Conservation (phyloP, 2,888 invertebrate species). For the Keiferia lycopersicella region DNA sequence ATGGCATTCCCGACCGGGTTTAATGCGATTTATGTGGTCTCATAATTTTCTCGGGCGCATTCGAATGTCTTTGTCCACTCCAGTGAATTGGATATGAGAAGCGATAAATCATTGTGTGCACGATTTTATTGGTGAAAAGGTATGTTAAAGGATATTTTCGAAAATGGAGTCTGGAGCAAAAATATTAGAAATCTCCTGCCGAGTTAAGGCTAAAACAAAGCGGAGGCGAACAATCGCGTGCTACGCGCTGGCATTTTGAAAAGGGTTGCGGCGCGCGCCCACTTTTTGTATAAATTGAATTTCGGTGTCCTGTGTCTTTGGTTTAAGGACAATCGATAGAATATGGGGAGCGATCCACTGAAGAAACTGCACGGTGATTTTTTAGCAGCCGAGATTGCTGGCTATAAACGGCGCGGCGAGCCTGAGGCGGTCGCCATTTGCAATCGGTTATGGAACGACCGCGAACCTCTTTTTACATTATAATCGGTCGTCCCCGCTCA, state of each 20-base stretch:
- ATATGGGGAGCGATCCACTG: slow-evolving; percentile 54
- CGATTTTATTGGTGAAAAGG: background rate
- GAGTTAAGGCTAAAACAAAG: slow-evolving; percentile 6
- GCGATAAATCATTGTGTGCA: slow-evolving; percentile 13
- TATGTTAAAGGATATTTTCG: background rate
- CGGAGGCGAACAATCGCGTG: slow-evolving; percentile 43
- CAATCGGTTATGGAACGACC: slow-evolving; percentile 79
- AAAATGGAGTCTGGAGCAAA: background rate
- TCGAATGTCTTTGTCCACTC: slow-evolving; percentile 24
- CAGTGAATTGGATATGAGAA: slow-evolving; percentile 13
- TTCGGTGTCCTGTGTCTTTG: slow-evolving; percentile 53
- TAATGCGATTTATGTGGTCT: slow-evolving; percentile 44
- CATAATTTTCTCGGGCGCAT: slow-evolving; percentile 41
- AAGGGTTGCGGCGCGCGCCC: slow-evolving; percentile 43
- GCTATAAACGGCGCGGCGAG: slow-evolving; percentile 73
- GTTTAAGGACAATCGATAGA: slow-evolving; percentile 54
- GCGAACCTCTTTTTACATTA: slow-evolving; percentile 78
- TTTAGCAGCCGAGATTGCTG: slow-evolving; percentile 74
- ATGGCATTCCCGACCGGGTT: slow-evolving; percentile 59
- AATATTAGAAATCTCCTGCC: slow-evolving; percentile 1
- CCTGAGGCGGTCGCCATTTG: slow-evolving; percentile 76
- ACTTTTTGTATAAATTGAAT: slow-evolving; percentile 34
- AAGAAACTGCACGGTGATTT: slow-evolving; percentile 71
- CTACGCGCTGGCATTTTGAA: slow-evolving; percentile 65
- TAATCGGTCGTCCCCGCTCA: slow-evolving; percentile 72